Percentiles rank a stretch among this genome's conserved stretches.
Conservation (phyloP, 2,797 vertebrate genomes). For the Pogonophryne albipinna region DNA sequence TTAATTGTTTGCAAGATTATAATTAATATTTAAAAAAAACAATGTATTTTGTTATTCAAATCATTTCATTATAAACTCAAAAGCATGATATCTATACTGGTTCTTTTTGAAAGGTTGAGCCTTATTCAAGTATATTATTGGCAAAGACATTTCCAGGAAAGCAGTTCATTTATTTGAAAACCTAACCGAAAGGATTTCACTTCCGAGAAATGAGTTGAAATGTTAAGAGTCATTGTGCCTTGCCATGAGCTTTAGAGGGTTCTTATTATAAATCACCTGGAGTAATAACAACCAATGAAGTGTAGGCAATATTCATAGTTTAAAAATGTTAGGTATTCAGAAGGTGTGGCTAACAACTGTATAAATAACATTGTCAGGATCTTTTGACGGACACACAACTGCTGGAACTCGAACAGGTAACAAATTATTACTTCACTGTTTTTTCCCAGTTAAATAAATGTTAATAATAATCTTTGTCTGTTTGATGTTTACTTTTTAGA, state of each 20-base stretch:
- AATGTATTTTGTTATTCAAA: too few relatives aligned
- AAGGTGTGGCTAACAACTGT: not conserved
- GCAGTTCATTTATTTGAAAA: not conserved
- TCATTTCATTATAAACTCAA: too few relatives aligned
- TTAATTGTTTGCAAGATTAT: too few relatives aligned
- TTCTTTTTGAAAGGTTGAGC: too few relatives aligned
- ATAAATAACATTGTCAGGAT: slow-evolving; percentile 9
- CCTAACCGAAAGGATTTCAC: not conserved
- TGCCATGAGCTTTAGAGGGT: fast-evolving
- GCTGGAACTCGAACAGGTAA: slow-evolving; percentile 39
- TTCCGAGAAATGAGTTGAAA: not conserved
- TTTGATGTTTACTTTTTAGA: too few relatives aligned
- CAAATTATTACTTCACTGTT: not conserved
- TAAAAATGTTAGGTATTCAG: not conserved
- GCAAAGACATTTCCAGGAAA: slow-evolving; percentile 15
- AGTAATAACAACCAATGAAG: not conserved
- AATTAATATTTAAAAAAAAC: too few relatives aligned
- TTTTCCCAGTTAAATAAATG: too few relatives aligned
- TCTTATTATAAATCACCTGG: not conserved
- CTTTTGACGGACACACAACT: not conserved
- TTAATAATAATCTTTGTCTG: too few relatives aligned
- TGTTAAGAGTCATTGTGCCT: not conserved
- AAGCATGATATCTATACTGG: too few relatives aligned
- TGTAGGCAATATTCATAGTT: fast-evolving
- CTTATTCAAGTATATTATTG: too few relatives aligned